Base-by-base conservation (phyloP, 2,888 invertebrate species). In the Polyploca ridens region DNA sequence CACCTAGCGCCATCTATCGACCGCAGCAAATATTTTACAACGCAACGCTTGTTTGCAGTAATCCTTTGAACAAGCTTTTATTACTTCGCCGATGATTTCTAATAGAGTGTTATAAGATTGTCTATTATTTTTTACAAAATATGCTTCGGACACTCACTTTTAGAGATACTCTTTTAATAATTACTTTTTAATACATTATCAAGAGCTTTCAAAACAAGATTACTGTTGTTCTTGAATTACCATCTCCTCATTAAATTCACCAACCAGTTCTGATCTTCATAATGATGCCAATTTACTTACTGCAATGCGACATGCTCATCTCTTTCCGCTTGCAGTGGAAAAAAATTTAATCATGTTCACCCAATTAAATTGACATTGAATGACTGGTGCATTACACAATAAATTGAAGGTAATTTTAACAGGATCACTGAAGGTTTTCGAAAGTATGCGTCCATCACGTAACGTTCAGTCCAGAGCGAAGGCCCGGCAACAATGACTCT, bases 61-160 rank as follows among this genome's bases (percentile, higher is more conserved):
- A 83, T 74, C 80, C 71, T 72, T 74, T 75, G 71, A 73, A 72
- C 72, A 68, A 76, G 74, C 81, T 74, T 82, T 80, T 81, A 82
- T 80, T 81, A 78, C 79, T 69, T 71, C 74, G 70, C 77, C 80
- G 86, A 84, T 85, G 77, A 84, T 84, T 84, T 81, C 81, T 82
- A 83, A 85, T 81, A 83, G 87, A 87, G 70, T 63, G 69, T 72
- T 16, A 19, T 5, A 7, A 54, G 14, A 19, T 10, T 54, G 7
- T 54, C 16, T 49, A 49, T 54, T 16, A 54, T 19, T 54, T 3
- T n/a, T 19, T n/a, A 19, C 54, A 54, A 54, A 13, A 3, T 41
- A 54, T 54, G 19, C 19, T 54, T 10, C 49, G 49, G 49, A 16
- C 54, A 10, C 19, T 54, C 10, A 54, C 19, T 54, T 16, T 16